Base-by-base conservation (phyloP, 1,140 invertebrate species). In the Akabosia matsudoensis region DNA sequence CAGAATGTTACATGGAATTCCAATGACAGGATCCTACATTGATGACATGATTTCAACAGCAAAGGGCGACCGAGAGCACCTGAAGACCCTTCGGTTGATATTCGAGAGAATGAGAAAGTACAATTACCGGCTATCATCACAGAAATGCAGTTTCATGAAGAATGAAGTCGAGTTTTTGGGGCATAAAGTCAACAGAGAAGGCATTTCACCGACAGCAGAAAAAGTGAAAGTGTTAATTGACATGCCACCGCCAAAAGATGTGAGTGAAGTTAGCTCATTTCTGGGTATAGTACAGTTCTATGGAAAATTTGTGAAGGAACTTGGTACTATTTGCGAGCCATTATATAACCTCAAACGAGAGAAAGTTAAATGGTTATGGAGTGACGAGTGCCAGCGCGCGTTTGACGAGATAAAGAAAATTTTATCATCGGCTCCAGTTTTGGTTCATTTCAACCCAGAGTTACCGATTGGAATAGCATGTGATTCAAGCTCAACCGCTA, bases 381-480 rank as follows among this genome's bases (percentile, higher is more conserved):
- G 80, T 16, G n/a, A 78, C 34, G 67, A 78, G 16, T 81, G 81
- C 34, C 61, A 79, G 51, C 16, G 76, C 13, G 82, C 82, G n/a
- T 83, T 84, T 76, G 64, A 77, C 14, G 79, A 82, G 22, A 22
- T 83, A 26, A 84, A 83, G 75, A 76, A 73, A 4, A 73, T 71
- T 28, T 45, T 82, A 18, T 37, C 70, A 26, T 61, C 33, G 33
- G 18, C 37, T 16, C 31, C 73, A 22, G n/a, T 78, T 10, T 76
- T 88, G 4, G 81, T 81, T n/a, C 86, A 85, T 74, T 86, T 83
- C 74, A 79, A 86, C 56, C 83, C 83, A 22, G 76, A 84, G 82
- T 83, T 85, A 83, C 86, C 87, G 83, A 82, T 88, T 82, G 83
- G 86, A 81, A 82, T 89, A 7, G 80, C 84, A 10, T 83, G 80